A percentile compares a stretch with the other conserved stretches of the same genome.
Conservation (phyloP, 2,113 vertebrate genomes). For the Oophaga pumilio region DNA sequence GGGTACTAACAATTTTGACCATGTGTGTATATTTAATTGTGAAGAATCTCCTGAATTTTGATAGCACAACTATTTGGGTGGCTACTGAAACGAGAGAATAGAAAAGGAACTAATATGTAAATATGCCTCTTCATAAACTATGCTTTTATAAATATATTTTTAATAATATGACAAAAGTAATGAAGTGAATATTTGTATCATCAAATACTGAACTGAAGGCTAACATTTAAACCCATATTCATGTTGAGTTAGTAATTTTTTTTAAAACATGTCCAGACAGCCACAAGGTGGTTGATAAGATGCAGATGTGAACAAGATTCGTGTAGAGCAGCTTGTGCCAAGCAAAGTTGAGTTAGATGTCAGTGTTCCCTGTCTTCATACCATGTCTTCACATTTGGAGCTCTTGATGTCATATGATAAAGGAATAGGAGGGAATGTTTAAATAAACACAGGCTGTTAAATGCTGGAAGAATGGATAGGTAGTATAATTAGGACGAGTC, state of each 20-base stretch:
- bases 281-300: slow-evolving; percentile 35
- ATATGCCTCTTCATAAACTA: not conserved
- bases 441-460: slow-evolving; percentile 39
- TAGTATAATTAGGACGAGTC: slow-evolving; percentile 32
- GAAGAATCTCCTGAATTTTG: too few species aligned
- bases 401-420: slow-evolving; percentile 36
- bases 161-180: slow-evolving; percentile 5
- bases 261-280: slow-evolving; percentile 35
- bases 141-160: not conserved
- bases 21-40: too few species aligned
- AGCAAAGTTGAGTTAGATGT: not conserved
- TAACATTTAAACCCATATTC: slow-evolving; percentile 22
- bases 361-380: not conserved
- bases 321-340: not conserved
- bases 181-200: not conserved
- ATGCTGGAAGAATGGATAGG: slow-evolving; percentile 21
- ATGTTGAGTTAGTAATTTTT: slow-evolving; percentile 31
- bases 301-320: slow-evolving; percentile 12
- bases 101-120: not conserved
- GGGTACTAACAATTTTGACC: too few species aligned
- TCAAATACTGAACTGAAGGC: slow-evolving; percentile 5
- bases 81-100: not conserved
- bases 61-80: not conserved
- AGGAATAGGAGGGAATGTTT: slow-evolving; percentile 45
- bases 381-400: slow-evolving; percentile 21